These are phyloP conservation scores for Oryzias javanicus DNA, from an alignment of 2,113 vertebrate genomes.

Conservation along the genomic window DNA sequence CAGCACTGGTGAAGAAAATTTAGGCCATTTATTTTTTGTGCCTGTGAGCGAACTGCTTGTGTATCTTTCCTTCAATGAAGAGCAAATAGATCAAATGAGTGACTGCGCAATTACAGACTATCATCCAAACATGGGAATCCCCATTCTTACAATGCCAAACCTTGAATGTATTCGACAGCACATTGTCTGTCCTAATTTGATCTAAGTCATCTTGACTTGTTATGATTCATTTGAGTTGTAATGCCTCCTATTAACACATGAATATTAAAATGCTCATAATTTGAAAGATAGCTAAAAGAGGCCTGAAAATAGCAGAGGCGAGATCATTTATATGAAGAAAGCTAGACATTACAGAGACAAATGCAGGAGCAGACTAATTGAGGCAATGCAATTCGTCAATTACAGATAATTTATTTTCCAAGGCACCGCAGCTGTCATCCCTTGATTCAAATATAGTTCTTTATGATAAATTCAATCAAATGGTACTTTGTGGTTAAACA, in stretches of 20 bases:
- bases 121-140: neutral
- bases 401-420: conserved; percentile 76
- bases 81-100: neutral
- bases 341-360: conserved; percentile 76
- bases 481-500: conserved; percentile 83
- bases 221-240: conserved; percentile 63
- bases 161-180: conserved; percentile 21
- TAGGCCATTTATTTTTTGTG: too few relatives aligned
- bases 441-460: conserved; percentile 84
- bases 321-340: conserved; percentile 73
- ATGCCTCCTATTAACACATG: conserved; percentile 65
- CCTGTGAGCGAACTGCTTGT: too few relatives aligned
- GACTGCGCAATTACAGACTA: neutral
- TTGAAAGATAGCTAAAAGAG: conserved; percentile 56
- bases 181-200: conserved; percentile 29
- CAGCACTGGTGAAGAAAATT: too few relatives aligned
- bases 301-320: conserved; percentile 72
- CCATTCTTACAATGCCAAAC: neutral
- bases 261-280: conserved; percentile 70
- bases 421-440: conserved; percentile 58
- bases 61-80: too few relatives aligned
- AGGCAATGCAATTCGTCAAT: conserved; percentile 78
- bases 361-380: conserved; percentile 77
- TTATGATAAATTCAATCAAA: conserved; percentile 86
- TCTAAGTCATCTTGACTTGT: conserved; percentile 29